A percentile compares a stretch with the other conserved stretches of the same genome.
These are phyloP conservation scores for Prunella himalayana DNA, from an alignment of 2,113 vertebrate genomes.

Conservation along the genomic window DNA sequence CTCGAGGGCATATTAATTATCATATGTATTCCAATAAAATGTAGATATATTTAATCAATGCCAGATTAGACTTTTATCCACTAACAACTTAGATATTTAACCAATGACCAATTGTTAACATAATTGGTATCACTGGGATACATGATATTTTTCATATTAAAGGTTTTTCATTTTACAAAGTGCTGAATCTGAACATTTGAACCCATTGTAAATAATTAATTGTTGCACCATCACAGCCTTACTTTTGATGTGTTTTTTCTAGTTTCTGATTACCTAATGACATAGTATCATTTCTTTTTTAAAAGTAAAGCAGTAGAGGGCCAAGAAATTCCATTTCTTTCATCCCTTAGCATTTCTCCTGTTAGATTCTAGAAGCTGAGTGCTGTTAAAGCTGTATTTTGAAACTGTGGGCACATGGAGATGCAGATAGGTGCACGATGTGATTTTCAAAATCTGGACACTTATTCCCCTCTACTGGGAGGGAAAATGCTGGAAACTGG, in stretches of 20 bases:
- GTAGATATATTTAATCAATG: not conserved
- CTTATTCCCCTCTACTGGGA: not conserved
- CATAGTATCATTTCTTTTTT: not conserved
- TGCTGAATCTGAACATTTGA: not conserved
- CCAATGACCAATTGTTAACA: not conserved
- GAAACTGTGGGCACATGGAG: not conserved
- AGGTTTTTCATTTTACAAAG: not conserved
- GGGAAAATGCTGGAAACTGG: not conserved
- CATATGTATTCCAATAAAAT: not conserved
- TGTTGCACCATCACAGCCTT: not conserved
- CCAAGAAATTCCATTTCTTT: not conserved
- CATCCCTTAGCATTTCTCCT: not conserved
- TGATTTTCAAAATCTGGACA: not conserved
- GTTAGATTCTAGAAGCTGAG: not conserved
- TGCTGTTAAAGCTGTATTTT: not conserved
- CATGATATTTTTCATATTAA: fast-evolving
- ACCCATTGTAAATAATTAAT: not conserved
- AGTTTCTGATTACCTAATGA: not conserved
- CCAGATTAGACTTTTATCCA: not conserved
- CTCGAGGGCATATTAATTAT: not conserved
- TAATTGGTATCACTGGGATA: not conserved
- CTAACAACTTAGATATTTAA: not conserved
- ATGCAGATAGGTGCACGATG: not conserved
- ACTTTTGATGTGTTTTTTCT: not conserved
- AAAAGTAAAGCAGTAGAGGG: not conserved